These are phyloP conservation scores for Caenorhabditis virilis DNA, from an alignment of 2,888 invertebrate genomes.

Conservation along the genomic window DNA sequence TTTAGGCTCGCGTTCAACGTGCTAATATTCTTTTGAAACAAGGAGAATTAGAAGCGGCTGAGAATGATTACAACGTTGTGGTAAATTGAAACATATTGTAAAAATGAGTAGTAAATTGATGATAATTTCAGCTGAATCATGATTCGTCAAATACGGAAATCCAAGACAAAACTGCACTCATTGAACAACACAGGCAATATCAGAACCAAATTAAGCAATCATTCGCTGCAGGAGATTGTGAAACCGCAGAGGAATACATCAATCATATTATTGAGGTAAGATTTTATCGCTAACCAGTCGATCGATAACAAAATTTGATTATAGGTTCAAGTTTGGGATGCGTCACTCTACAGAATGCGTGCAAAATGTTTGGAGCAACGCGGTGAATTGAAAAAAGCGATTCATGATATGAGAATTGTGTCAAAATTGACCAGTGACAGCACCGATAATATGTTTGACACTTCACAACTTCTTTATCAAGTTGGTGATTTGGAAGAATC, in stretches of 20 bases:
- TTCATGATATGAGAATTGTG: conserved; percentile 71
- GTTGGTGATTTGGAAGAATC: conserved; percentile 90
- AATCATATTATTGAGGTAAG: conserved; percentile 62
- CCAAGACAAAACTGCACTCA: conserved; percentile 76
- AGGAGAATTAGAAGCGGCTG: conserved; percentile 72
- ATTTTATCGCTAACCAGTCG: background rate
- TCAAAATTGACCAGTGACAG: conserved; percentile 90
- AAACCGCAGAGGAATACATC: conserved; percentile 77
- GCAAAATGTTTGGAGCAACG: conserved; percentile 83
- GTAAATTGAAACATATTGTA: conserved; percentile 34
- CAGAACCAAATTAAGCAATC: conserved; percentile 34
- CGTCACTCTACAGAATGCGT: conserved; percentile 81
- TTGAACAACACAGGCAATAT: conserved; percentile 74
- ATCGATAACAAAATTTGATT: background rate
- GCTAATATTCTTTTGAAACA: conserved; percentile 86
- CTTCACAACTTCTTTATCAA: conserved; percentile 85
- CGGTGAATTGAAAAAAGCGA: conserved; percentile 78
- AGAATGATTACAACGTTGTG: conserved; percentile 59
- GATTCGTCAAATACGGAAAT: conserved; percentile 84
- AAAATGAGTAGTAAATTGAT: too few relatives aligned
- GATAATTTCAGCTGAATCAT: conserved; percentile 73
- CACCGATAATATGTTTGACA: conserved; percentile 82
- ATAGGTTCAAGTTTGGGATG: conserved; percentile 79
- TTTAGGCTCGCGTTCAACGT: conserved; percentile 78
- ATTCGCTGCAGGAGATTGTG: conserved; percentile 70